Base-by-base conservation (phyloP, 2,797 vertebrate species). In the Molossus molossus region DNA sequence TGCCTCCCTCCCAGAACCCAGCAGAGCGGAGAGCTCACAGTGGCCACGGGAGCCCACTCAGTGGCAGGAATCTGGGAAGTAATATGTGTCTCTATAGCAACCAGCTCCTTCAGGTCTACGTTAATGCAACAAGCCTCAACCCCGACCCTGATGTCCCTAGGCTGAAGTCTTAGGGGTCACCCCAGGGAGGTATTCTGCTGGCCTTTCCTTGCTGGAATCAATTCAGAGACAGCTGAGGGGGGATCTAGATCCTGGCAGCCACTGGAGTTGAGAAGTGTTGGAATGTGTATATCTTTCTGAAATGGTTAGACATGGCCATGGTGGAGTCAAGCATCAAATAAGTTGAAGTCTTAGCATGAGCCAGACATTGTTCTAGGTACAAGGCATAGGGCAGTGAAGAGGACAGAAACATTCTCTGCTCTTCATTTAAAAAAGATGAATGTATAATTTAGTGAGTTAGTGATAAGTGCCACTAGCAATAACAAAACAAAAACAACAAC, bases 401-500 rank as follows among this genome's bases (percentile, higher is more conserved):
- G 12, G 18, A 73, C 57, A 76, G 48, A 94, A 93, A 75, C 65
- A 11, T 9, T 37, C 15, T 73, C 50, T 62, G 12, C 50, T 73
- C 37, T 62, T 70, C 21, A 14, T 60, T 89, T 86, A 62, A 60
- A 37, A 94, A 67, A 72, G n/a, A 80, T 69, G 60, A 48, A n/a
- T 18, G 15, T 15, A 40, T 55, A 40, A 69, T 57, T 62, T 69
- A 57, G 10, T 45, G n/a, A 75, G 25, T 15, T 60, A 20, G 62
- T 80, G 5, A 18, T 58, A 82, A 72, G 62, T 58, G 21, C n/a
- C 65, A 23, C 2, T 11, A 58, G 69, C 40, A 85, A 64, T 27
- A 65, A 55, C 21, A 73, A 76, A 93, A 37, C 45, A 86, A 88
- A 95, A 79, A 27, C 17, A 40, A 69, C 33, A 55, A 69, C 90